Evolutionary conservation across 2,113 vertebrate species (phyloP), one percentile per base, ranked within the genome.

Genomic region (Pangasianodon hypophthalmus): DNA sequence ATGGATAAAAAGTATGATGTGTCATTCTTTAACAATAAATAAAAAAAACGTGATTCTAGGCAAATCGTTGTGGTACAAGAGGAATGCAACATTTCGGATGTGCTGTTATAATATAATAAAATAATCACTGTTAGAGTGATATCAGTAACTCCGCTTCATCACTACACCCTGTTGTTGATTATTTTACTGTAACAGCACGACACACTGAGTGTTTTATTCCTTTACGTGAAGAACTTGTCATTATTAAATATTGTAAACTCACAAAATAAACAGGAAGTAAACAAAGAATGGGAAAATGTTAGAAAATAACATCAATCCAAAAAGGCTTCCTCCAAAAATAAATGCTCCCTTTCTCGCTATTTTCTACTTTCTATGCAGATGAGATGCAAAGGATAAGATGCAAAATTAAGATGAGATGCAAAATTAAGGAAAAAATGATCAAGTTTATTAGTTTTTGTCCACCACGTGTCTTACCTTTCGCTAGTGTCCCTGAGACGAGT

Each of bases 401-500:
- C 37, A 37, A 37, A 37, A 37, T 37, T 37, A 37, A 37, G 37
- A 37, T 37, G 37, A 54, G 29, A 54, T 32, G 26, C 26, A 48
- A 14, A n/a, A 6, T 58, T 41, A 64, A 64, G 26, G 29, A 29
- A 64, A 62, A 44, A 48, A 6, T 37, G 37, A 24, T 84, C n/a
- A 56, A 41, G 62, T 64, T 11, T 77, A 0, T 32, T 79, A 48
- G 16, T 48, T 26, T 26, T 2, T 75, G 26, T 87, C 41, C 41
- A 46, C 9, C 18, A 24, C 13, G 8, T 41, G 46, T 87, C 82
- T 95, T 98, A 99, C 98, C 98, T 98, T 99, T 98, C 82, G 94
- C 95, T 90, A 99, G 98, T 8, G 97, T 98, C 92, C 98, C 98
- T 0, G 97, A 97, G 92, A 99, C 94, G 87, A 99, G 94, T 93